A percentile compares a stretch with the other conserved stretches of the same genome.
phyloP scores from a whole-genome alignment of 2,113 vertebrate genomes.

The Dicaeum eximium region DNA sequence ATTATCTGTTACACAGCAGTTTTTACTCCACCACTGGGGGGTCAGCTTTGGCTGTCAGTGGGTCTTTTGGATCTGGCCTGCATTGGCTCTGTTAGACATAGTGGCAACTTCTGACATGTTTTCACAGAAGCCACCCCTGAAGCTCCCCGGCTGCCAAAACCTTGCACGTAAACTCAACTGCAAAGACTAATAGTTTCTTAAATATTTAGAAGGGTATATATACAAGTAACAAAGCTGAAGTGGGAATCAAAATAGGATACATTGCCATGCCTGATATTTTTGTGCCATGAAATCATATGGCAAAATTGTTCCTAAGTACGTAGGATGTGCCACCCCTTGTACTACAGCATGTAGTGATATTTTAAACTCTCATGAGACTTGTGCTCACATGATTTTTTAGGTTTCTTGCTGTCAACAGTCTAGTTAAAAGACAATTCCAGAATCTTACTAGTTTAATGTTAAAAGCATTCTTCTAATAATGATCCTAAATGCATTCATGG shows the following conservation, averaged over 20 bases:
- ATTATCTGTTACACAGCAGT: neutral
- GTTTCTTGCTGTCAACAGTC: neutral
- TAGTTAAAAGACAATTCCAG: neutral
- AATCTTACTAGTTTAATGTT: neutral
- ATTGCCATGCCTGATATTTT: neutral
- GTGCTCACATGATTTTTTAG: neutral
- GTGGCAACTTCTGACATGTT: neutral
- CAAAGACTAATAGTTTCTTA: neutral
- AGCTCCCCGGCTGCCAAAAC: accelerated
- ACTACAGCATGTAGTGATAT: accelerated
- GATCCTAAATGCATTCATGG: neutral
- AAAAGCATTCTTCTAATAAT: neutral
- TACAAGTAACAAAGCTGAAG: neutral
- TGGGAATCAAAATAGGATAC: neutral
- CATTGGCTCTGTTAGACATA: accelerated
- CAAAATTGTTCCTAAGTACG: accelerated
- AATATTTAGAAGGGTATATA: neutral
- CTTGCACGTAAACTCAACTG: neutral
- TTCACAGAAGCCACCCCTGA: neutral
- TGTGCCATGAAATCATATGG: neutral
- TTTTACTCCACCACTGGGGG: accelerated
- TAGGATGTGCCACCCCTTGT: neutral
- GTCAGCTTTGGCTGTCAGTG: neutral
- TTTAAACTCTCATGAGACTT: neutral
- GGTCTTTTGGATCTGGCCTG: neutral